Evolutionary conservation across 53 echinoderm and acorn worm genomes (phyloP), one percentile per base, ranked within the genome.

Genomic region (Hippasteria phrygiana): DNA sequence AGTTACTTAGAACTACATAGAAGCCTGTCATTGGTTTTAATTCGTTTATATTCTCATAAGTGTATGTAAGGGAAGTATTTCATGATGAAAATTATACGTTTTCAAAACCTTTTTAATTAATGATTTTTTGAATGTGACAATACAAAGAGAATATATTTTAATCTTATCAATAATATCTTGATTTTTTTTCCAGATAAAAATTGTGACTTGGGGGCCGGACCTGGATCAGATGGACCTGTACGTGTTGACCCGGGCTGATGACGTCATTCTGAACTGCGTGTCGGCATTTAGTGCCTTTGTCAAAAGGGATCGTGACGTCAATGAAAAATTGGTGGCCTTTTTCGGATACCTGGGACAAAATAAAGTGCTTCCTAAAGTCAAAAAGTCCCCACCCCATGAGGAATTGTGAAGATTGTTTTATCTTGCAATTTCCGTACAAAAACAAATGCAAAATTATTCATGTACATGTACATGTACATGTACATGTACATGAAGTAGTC

Each of bases 191-290:
- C 89, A 99, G 96, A 47, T 99, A 14, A 90, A 92, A 45, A 91
- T 97, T 2, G 89, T 94, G 11, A 87, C 91, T 5, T 71, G 92
- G 83, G 90, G 87, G 12, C 99, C 99, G 0, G 94, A 99, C 16
- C 36, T 81, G 16, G 94, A 96, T 22, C 93, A 99, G 72, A 79
- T 91, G 36, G 99, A 99, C 65, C 89, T 99, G 76, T 94, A 94
- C 73, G 74, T 99, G 1, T 71, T 99, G 73, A 86, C 90, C 66
- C 91, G 96, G 65, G 89, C 99, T 0, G 99, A 99, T 85, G 86
- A 99, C 45, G 94, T 96, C 72, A 73, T 99, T 17, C 94, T 96
- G 6, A 99, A 96, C 90, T 99, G 99, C 71, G 92, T 99, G 41
- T 96, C 96, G 12, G 94, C 99, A 3, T 99, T 96, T 77, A 92